phyloP scores from a whole-genome alignment of 2,888 invertebrate species.

The Sinhomidia bicolor region DNA sequence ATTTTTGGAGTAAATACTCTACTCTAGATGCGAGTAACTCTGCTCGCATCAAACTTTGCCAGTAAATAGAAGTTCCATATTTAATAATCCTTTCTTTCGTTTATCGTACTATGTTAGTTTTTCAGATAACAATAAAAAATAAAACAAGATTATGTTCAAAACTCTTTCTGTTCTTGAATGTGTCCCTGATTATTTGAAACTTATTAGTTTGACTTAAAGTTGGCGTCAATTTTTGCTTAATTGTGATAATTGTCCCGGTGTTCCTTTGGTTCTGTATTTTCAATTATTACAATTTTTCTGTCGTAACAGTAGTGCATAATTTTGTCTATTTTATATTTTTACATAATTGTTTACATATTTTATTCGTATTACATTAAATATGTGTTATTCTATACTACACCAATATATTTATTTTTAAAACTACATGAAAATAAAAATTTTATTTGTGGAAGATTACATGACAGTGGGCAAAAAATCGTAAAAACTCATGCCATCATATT shows the following conservation, averaged over 20 bases:
- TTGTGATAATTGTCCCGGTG: slow-evolving; percentile 19
- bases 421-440: slow-evolving; percentile 27
- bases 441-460: slow-evolving; percentile 24
- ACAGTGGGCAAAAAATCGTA: neutral
- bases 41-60: slow-evolving; percentile 25
- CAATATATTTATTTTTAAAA: neutral
- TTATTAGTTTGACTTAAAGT: slow-evolving; percentile 16
- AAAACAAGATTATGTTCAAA: slow-evolving; percentile 13
- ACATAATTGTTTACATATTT: neutral
- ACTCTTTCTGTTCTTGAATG: slow-evolving; percentile 6
- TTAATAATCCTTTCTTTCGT: neutral
- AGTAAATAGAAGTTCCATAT: slow-evolving; percentile 12
- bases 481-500: neutral
- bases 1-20: slow-evolving; percentile 2
- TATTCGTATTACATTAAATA: neutral
- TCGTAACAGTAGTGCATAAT: neutral
- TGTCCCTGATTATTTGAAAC: slow-evolving; percentile 33
- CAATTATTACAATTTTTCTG: neutral
- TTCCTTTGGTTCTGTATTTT: slow-evolving; percentile 17
- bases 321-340: neutral
- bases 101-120: neutral
- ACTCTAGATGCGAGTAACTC: too few relatives aligned
- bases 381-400: slow-evolving; percentile 8
- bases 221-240: slow-evolving; percentile 28
- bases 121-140: slow-evolving; percentile 41